Conservation (phyloP, 2,888 invertebrate species). For the Brachylomia viminalis region DNA sequence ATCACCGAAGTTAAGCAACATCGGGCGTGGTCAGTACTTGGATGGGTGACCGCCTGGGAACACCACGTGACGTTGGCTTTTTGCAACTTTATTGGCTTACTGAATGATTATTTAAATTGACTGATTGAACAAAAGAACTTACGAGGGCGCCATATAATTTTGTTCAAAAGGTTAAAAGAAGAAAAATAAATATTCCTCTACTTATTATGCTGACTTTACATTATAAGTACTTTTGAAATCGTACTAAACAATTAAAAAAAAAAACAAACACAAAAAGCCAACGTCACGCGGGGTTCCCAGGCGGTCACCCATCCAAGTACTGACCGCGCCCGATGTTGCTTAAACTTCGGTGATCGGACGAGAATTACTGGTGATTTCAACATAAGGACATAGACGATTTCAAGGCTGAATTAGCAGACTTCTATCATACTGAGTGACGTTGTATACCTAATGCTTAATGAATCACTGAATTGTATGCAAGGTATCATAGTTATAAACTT, state of each 20-base stretch:
- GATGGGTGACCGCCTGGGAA: slow-evolving; percentile 83
- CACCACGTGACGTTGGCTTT: slow-evolving; percentile 84
- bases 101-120: no score
- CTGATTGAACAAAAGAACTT: no score
- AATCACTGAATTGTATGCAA: background rate
- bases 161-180: no score
- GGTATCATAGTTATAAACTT: background rate
- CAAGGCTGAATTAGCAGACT: background rate
- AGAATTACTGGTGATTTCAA: slow-evolving; percentile 88
- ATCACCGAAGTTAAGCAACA: slow-evolving; percentile 89
- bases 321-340: slow-evolving; percentile 88
- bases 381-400: slow-evolving; percentile 79
- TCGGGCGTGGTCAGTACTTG: slow-evolving; percentile 89
- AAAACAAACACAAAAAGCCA: no score
- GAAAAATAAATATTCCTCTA: no score
- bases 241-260: no score
- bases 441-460: background rate
- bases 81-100: no score
- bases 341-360: slow-evolving; percentile 89
- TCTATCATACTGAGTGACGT: slow-evolving; percentile 14
- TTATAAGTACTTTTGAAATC: no score
- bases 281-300: slow-evolving; percentile 80
- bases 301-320: slow-evolving; percentile 87
- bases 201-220: no score
- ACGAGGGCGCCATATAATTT: no score